These are phyloP conservation scores for Coleophora flavipennella DNA, from an alignment of 2,888 invertebrate genomes.

Conservation along the genomic window DNA sequence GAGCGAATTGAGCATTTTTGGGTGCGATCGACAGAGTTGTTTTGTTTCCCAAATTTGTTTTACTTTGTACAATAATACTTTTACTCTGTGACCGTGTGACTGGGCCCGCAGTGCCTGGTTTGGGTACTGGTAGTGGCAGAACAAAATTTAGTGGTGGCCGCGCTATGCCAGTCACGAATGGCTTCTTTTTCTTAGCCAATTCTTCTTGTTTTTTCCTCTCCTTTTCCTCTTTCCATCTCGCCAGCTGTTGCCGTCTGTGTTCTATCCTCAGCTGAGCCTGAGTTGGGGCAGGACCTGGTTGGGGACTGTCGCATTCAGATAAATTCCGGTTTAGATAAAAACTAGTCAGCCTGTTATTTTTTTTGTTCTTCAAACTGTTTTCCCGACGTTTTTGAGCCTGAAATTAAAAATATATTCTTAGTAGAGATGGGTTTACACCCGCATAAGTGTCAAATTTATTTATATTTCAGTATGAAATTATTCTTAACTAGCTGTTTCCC, in stretches of 20 bases:
- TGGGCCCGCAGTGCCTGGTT: slow-evolving; percentile 44
- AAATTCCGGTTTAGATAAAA: slow-evolving; percentile 48
- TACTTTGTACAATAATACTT: slow-evolving; percentile 14
- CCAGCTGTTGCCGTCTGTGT: slow-evolving; percentile 41
- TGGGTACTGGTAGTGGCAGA: slow-evolving; percentile 36
- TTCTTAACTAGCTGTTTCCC: too few species aligned
- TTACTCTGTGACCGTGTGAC: slow-evolving; percentile 48
- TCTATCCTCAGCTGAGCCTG: slow-evolving; percentile 31
- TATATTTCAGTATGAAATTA: too few species aligned
- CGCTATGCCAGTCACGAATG: slow-evolving; percentile 45
- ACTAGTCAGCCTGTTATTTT: slow-evolving; percentile 34
- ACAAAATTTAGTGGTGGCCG: slow-evolving; percentile 36
- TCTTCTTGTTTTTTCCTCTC: slow-evolving; percentile 45
- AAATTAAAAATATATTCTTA: not conserved
- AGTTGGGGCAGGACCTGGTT: slow-evolving; percentile 15
- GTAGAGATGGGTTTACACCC: too few species aligned
- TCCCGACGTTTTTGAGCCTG: slow-evolving; percentile 47
- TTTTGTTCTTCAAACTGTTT: slow-evolving; percentile 33
- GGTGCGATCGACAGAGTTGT: slow-evolving; percentile 62
- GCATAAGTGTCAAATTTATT: too few species aligned
- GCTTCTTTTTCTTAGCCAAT: slow-evolving; percentile 45
- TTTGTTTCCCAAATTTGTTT: slow-evolving; percentile 7
- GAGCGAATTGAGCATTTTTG: slow-evolving; percentile 64
- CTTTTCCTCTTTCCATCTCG: slow-evolving; percentile 59
- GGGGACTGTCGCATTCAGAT: slow-evolving; percentile 27